A percentile compares a stretch with the other conserved stretches of the same genome.
phyloP scores from a whole-genome alignment of 2,113 vertebrate genomes.

The Cinclus mexicanus region DNA sequence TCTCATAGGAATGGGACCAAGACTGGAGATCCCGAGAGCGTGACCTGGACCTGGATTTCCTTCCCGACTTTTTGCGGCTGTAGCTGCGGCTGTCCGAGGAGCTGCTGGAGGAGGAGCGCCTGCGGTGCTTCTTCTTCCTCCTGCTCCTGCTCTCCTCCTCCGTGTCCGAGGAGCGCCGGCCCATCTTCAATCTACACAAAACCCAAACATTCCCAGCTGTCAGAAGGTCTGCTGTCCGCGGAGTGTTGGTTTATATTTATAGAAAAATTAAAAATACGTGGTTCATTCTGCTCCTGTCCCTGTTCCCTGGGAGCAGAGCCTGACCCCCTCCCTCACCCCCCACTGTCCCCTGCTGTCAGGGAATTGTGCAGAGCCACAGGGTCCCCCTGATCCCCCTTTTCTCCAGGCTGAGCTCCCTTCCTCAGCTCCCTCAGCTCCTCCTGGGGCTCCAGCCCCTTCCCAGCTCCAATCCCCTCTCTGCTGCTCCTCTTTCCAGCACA shows the following conservation, averaged over 20 bases:
- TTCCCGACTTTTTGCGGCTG: constrained; percentile 81
- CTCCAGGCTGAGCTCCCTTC: not conserved
- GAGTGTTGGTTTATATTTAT: accelerated
- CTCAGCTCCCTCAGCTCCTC: not conserved
- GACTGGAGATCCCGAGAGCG: constrained; percentile 75
- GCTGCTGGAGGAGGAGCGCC: constrained; percentile 88
- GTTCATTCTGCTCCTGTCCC: not conserved
- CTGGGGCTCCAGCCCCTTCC: not conserved
- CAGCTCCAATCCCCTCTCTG: not conserved
- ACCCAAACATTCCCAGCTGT: accelerated
- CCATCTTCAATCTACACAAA: constrained; percentile 68
- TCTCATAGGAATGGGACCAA: constrained; percentile 82
- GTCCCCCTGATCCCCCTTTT: accelerated
- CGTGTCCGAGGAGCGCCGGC: constrained; percentile 90
- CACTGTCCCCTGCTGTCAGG: not conserved
- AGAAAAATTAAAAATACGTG: accelerated
- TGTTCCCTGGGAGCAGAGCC: not conserved
- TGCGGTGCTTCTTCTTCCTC: constrained; percentile 87
- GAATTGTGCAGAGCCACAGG: not conserved
- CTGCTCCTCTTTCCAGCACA: not conserved
- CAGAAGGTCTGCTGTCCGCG: not conserved
- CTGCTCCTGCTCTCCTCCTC: constrained; percentile 86
- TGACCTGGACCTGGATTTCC: constrained; percentile 84
- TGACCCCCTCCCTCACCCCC: not conserved
- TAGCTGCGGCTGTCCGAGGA: constrained; percentile 85